phyloP scores from a whole-genome alignment of 2,888 invertebrate genomes.

The Ectemnius continuus region DNA sequence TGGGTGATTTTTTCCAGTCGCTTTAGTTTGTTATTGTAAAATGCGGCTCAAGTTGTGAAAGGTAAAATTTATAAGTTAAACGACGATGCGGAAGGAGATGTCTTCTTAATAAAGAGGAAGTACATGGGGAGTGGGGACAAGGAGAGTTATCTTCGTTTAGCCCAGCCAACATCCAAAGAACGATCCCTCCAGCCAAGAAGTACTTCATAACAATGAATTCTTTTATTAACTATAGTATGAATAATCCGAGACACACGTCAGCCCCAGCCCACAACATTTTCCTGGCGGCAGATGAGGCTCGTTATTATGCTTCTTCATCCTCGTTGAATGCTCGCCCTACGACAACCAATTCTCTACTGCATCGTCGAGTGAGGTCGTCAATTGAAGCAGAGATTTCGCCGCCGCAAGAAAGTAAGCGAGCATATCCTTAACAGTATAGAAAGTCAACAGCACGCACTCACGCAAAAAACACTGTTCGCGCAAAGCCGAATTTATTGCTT shows the following conservation, averaged over 20 bases:
- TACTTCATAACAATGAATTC: no score
- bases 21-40: conserved; percentile 17
- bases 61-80: conserved; percentile 30
- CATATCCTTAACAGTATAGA: not conserved
- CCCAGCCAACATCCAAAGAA: no score
- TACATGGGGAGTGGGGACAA: not conserved
- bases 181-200: no score
- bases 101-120: conserved; percentile 20
- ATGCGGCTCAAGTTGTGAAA: conserved; percentile 1
- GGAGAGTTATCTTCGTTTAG: no score
- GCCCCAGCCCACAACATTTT: no score
- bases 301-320: no score
- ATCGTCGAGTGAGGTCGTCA: no score
- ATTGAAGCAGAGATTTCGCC: not conserved
- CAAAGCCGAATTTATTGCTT: conserved; percentile 44
- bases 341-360: no score
- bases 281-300: no score
- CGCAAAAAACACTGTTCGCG: conserved; percentile 16
- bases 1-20: not conserved
- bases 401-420: not conserved
- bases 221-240: no score
- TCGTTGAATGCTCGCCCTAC: no score
- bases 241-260: no score
- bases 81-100: conserved; percentile 3
- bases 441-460: conserved; percentile 15